Percentiles rank a stretch among this genome's conserved stretches.
phyloP scores from a whole-genome alignment of 2,113 vertebrate genomes.

The Forbesichthys agassizii region DNA sequence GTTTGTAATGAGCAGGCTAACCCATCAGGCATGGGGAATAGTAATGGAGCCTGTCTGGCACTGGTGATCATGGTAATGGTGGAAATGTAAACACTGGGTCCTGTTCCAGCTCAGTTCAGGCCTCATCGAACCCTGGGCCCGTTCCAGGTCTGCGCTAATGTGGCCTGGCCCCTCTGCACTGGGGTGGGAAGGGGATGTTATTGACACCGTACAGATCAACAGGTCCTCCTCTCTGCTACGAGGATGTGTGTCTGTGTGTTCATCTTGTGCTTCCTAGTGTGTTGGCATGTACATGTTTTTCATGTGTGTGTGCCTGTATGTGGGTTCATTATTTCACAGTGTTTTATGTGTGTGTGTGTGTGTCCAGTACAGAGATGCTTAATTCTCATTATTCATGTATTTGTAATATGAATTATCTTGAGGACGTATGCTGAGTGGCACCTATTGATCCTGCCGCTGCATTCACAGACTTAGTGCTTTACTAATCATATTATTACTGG shows the following conservation, averaged over 20 bases:
- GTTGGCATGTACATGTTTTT: conserved; percentile 9
- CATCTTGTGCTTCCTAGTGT: conserved; percentile 11
- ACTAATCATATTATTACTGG: conserved; percentile 75
- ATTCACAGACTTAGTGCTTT: conserved; percentile 76
- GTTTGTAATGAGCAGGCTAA: conserved; percentile 44
- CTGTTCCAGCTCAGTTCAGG: conserved; percentile 59
- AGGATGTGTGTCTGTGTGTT: conserved; percentile 1
- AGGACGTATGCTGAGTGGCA: conserved; percentile 74
- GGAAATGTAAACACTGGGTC: conserved; percentile 52
- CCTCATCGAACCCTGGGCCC: conserved; percentile 68
- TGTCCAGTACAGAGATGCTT: conserved; percentile 62
- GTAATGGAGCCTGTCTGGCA: conserved; percentile 30
- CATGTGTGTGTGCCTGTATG: conserved; percentile 49
- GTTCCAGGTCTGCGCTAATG: conserved; percentile 65
- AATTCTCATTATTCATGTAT: conserved; percentile 69
- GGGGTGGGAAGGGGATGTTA: conserved; percentile 36
- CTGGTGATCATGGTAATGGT: conserved; percentile 15
- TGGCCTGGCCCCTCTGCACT: conserved; percentile 28
- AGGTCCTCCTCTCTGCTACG: conserved; percentile 18
- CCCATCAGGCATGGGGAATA: conserved; percentile 49
- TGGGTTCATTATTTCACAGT: conserved; percentile 47
- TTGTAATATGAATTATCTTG: conserved; percentile 70
- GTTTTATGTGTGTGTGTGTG: conserved; percentile 41
- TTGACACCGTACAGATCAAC: conserved; percentile 35
- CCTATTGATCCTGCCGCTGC: conserved; percentile 72